Base-by-base conservation (phyloP, 2,113 vertebrate species). In the Campylomormyrus tamandua region DNA sequence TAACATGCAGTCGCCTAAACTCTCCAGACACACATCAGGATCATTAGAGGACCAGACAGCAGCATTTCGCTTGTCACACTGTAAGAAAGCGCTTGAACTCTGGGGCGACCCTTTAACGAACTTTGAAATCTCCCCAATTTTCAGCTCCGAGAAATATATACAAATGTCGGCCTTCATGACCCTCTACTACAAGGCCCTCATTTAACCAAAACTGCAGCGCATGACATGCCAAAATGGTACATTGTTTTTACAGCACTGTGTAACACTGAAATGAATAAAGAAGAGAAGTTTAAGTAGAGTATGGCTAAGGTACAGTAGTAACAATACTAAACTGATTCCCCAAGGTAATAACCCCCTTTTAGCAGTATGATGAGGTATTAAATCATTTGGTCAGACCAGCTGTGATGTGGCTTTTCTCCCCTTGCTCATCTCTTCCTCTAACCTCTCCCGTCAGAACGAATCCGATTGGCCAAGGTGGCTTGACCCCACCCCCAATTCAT, bases 121-220 rank as follows among this genome's bases (percentile, higher is more conserved):
- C 88, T 83, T 84, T 90, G 48, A 91, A 90, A 90, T 89, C 31
- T 49, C 39, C 74, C 89, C 74, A 90, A 91, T 90, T 89, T 80
- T 85, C 83, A 89, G 89, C 87, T 56, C 74, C 15, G 56, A 9
- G 62, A 89, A 92, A 91, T 83, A 87, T 88, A 91, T 83, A 91
- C 91, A 90, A 49, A 90, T 42, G 66, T 58, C 21, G 19, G 87
- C 27, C 74, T 56, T 56, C 17, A 0, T 56, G 53, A 56, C 53
- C 53, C 5, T 56, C 53, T 56, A 56, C 19, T 56, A 85, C 19
- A 35, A n/a, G 45, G 52, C 31, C 87, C 45, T 87, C n/a, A 84
- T 84, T 80, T 42, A 15, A 39, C 13, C 15, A 3, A 80, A 42
- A 39, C 17, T 80, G 31, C 74, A 39, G 17, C 31, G 15, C 15